Evolutionary conservation across 2,888 invertebrate species (phyloP).

Genomic region (Leptinotarsa peninsularis): DNA sequence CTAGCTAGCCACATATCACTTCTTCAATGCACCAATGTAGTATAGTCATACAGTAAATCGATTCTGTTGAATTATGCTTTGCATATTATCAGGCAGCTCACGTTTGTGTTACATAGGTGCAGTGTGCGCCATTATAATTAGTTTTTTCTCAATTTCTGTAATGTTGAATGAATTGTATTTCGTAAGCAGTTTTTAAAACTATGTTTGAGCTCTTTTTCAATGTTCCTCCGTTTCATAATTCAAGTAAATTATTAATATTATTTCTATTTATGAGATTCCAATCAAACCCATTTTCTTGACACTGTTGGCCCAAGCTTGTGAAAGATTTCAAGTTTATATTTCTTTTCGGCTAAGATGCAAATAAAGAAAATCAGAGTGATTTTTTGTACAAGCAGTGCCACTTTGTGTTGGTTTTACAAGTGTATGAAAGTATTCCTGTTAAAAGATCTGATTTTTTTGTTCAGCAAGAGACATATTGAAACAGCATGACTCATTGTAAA

Average conservation of each 20-base stretch:
- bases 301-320: no score
- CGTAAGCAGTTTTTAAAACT: no score
- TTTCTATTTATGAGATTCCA: no score
- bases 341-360: background rate
- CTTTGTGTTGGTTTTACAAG: background rate
- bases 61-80: background rate
- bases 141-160: no score
- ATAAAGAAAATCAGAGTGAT: background rate
- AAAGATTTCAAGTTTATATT: no score
- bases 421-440: constrained; percentile 39
- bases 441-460: constrained; percentile 55
- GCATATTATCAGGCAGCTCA: background rate
- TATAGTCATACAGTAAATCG: background rate
- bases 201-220: no score
- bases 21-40: constrained; percentile 29
- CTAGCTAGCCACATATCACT: constrained; percentile 56
- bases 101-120: background rate
- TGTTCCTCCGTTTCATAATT: no score
- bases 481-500: constrained; percentile 53
- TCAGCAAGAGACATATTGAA: constrained; percentile 33
- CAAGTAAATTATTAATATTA: no score
- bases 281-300: no score
- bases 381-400: constrained; percentile 1
- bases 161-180: no score
- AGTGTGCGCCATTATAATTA: background rate